Evolutionary conservation across 2,113 vertebrate species (phyloP).

Genomic region (Ciconia maguari): DNA sequence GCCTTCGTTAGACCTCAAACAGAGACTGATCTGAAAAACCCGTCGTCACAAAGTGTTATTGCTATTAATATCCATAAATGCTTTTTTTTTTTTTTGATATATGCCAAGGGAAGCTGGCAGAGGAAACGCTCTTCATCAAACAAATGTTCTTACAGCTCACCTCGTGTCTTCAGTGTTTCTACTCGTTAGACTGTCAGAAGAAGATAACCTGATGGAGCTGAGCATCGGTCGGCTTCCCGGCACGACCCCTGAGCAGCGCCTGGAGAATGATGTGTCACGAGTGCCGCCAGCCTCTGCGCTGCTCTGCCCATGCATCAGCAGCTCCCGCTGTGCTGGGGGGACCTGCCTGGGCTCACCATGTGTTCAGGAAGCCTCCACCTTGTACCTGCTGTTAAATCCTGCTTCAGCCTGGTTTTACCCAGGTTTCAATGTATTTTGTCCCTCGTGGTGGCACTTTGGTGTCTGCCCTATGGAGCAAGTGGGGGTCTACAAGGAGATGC

Average conservation of each 20-base stretch:
- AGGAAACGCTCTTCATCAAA: not conserved
- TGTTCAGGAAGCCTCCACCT: not conserved
- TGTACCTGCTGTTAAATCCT: not conserved
- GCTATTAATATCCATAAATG: slow-evolving; percentile 25
- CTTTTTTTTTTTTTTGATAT: not conserved
- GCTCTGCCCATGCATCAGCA: not conserved
- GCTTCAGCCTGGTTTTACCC: not conserved
- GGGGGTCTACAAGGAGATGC: not conserved
- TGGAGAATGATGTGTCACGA: fast-evolving
- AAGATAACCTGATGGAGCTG: not conserved
- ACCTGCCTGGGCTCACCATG: not conserved
- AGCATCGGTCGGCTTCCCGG: not conserved
- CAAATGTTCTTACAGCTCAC: not conserved
- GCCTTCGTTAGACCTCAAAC: not conserved
- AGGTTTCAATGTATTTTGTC: not conserved
- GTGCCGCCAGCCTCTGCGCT: not conserved
- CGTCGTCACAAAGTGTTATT: not conserved
- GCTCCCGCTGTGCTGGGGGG: not conserved
- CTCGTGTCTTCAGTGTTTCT: not conserved
- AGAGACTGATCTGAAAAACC: not conserved
- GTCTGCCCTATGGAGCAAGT: not conserved
- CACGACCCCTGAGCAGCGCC: not conserved
- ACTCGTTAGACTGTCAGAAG: not conserved
- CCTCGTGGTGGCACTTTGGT: not conserved
- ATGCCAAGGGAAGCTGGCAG: not conserved